phyloP scores from a whole-genome alignment of 35 echinoderm and acorn worm species.

The Apostichopus californicus region DNA sequence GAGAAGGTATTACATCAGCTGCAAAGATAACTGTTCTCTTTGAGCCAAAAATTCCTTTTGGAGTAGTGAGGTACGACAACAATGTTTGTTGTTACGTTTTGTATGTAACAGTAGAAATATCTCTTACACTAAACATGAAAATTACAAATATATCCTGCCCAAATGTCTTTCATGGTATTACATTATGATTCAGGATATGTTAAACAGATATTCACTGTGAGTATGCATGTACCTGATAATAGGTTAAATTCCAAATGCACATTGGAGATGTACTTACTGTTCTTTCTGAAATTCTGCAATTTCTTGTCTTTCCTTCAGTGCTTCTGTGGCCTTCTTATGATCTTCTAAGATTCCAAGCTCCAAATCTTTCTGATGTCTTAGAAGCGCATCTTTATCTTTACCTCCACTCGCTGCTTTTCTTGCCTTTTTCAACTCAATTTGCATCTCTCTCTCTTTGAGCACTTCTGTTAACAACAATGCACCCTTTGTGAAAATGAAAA shows the following conservation, averaged over 20 bases:
- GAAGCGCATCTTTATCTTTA: slow-evolving; percentile 78
- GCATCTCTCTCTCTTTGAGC: slow-evolving; percentile 91
- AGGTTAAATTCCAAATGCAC: no score
- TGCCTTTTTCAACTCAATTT: slow-evolving; percentile 83
- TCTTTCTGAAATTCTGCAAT: slow-evolving; percentile 77
- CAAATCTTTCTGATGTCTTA: slow-evolving; percentile 71
- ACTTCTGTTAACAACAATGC: slow-evolving; percentile 95
- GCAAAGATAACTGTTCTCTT: neutral
- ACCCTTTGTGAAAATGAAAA: slow-evolving; percentile 61
- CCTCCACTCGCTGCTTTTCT: slow-evolving; percentile 61
- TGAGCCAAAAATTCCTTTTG: neutral
- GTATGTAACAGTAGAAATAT: no score
- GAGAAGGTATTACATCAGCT: neutral
- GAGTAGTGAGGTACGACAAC: neutral
- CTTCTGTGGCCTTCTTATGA: slow-evolving; percentile 84
- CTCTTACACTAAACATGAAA: no score
- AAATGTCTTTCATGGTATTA: no score
- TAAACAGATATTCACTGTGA: no score
- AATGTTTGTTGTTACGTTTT: no score
- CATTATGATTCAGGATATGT: no score
- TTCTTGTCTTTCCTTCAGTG: slow-evolving; percentile 63
- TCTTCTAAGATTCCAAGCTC: slow-evolving; percentile 91
- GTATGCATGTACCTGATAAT: no score
- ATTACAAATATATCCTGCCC: no score
- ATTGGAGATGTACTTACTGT: slow-evolving; percentile 72